These are phyloP conservation scores for Terrapene triunguis DNA, from an alignment of 2,113 vertebrate genomes.

Conservation along the genomic window DNA sequence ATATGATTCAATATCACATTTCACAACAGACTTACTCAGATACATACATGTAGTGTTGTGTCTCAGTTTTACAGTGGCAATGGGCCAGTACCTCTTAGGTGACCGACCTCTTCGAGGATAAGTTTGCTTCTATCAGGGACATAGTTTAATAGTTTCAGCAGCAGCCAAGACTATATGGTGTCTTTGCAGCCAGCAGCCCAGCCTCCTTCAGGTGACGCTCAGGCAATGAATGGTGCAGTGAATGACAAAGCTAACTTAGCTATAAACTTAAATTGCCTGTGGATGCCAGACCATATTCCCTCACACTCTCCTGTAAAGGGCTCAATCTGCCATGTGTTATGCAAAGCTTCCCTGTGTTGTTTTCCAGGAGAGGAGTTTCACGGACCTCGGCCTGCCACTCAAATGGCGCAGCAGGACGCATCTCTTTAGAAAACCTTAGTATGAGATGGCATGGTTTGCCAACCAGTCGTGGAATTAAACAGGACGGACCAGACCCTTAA, in stretches of 20 bases:
- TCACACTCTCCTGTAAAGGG: fast-evolving
- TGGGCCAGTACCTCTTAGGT: background rate
- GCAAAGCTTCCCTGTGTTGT: fast-evolving
- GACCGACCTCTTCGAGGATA: background rate
- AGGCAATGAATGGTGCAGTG: background rate
- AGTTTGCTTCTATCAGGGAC: background rate
- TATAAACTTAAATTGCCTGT: background rate
- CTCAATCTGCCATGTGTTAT: background rate
- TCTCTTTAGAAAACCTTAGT: background rate
- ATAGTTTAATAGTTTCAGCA: slow-evolving; percentile 7
- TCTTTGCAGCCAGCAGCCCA: slow-evolving; percentile 7
- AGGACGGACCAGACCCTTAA: background rate
- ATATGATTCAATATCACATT: background rate
- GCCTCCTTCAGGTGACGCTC: background rate
- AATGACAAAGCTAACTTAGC: background rate
- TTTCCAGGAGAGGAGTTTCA: background rate
- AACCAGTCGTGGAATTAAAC: background rate
- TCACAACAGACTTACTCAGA: background rate
- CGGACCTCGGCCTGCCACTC: fast-evolving
- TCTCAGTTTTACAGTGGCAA: background rate
- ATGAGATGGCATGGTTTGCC: background rate
- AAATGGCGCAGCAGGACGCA: background rate
- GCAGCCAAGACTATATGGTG: background rate
- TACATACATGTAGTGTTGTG: background rate
- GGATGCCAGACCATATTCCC: background rate